phyloP scores from a whole-genome alignment of 2,888 invertebrate species.

The Trichacis sp. region DNA sequence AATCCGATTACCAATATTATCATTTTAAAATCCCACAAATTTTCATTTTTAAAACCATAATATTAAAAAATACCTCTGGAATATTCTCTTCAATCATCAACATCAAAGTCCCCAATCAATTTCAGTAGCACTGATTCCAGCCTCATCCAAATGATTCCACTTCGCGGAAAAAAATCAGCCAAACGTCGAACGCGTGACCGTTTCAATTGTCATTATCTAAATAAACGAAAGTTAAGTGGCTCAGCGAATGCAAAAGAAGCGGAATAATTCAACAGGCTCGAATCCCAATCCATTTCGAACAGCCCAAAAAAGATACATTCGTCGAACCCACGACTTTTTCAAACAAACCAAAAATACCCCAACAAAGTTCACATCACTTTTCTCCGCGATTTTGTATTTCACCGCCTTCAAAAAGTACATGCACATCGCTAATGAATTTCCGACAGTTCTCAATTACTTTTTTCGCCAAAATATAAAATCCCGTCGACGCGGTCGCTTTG shows the following conservation, averaged over 20 bases:
- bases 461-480: neutral
- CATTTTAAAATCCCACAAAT: no score
- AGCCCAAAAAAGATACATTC: neutral
- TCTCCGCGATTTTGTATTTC: neutral
- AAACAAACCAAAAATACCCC: neutral
- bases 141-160: slow-evolving; percentile 14
- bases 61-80: no score
- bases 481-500: neutral
- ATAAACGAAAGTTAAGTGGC: slow-evolving; percentile 22
- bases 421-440: neutral
- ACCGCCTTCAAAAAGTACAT: neutral
- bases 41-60: no score
- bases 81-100: no score
- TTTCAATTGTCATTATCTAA: slow-evolving; percentile 35
- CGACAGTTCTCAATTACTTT: neutral
- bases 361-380: neutral
- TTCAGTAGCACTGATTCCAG: neutral
- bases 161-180: slow-evolving; percentile 32
- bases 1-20: no score
- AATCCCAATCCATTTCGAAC: neutral
- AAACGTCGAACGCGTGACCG: slow-evolving; percentile 20
- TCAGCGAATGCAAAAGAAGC: slow-evolving; percentile 9
- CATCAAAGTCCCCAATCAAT: no score
- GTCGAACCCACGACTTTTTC: neutral
- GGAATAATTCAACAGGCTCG: slow-evolving; percentile 10